Conservation (phyloP, 1,140 invertebrate genomes). For the Reticulitermes speratus region DNA sequence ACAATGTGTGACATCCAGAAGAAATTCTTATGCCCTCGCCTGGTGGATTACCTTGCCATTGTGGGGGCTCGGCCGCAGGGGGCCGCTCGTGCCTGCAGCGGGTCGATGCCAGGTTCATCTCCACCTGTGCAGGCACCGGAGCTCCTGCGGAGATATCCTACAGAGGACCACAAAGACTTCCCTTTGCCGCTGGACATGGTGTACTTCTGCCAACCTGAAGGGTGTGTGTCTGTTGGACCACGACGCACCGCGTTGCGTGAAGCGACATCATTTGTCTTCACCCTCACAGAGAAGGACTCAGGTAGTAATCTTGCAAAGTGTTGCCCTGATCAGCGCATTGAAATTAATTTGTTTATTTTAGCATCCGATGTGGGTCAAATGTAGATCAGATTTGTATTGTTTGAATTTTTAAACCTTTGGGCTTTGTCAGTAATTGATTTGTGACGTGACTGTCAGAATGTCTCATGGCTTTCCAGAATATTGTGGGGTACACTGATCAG, state of each 20-base stretch:
- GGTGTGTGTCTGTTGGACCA: constrained; percentile 88
- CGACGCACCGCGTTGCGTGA: constrained; percentile 81
- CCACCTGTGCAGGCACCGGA: constrained; percentile 81
- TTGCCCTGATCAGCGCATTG: too few relatives aligned
- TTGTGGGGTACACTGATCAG: too few relatives aligned
- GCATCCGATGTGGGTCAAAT: too few relatives aligned
- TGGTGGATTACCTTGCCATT: constrained; percentile 95
- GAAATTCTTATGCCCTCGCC: constrained; percentile 76
- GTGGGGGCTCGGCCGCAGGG: constrained; percentile 78
- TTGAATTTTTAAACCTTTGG: too few relatives aligned
- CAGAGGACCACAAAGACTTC: constrained; percentile 97
- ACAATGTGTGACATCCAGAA: constrained; percentile 63
- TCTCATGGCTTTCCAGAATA: too few relatives aligned
- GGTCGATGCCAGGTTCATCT: constrained; percentile 62
- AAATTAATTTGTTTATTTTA: too few relatives aligned
- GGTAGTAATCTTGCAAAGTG: constrained; percentile 52
- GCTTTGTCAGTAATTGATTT: too few relatives aligned
- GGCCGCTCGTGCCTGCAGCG: constrained; percentile 49
- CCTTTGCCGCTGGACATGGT: constrained; percentile 96
- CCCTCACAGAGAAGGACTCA: constrained; percentile 98
- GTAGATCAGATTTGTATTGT: too few relatives aligned
- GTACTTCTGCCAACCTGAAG: constrained; percentile 99
- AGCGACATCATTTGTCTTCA: constrained; percentile 96
- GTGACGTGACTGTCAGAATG: too few relatives aligned
- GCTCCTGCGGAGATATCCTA: constrained; percentile 91